Conservation (phyloP, 92 coral and sea anemone genomes). For the Pocillopora grandis region DNA sequence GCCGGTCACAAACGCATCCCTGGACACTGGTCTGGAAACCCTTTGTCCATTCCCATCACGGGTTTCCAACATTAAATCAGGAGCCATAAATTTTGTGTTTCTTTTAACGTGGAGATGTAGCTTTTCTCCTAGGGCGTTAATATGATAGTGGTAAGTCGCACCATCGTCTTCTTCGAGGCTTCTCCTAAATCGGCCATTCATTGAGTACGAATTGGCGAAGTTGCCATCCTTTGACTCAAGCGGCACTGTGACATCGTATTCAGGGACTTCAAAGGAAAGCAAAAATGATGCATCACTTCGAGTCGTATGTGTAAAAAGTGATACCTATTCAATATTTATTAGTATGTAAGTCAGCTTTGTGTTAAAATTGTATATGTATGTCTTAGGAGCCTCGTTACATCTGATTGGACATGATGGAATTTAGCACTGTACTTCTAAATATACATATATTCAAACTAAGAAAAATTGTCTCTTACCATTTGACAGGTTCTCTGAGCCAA, state of each 20-base stretch:
- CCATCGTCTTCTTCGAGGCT: conserved; percentile 5
- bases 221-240: conserved; percentile 54
- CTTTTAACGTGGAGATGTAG: conserved; percentile 64
- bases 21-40: conserved; percentile 32
- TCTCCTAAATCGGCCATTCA: conserved; percentile 41
- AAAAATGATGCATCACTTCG: neutral
- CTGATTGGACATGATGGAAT: no score
- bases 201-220: conserved; percentile 28
- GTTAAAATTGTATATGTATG: no score
- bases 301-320: no score
- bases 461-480: conserved; percentile 32
- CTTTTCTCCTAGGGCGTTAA: conserved; percentile 60
- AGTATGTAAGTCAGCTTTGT: neutral
- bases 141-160: conserved; percentile 41
- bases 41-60: conserved; percentile 53
- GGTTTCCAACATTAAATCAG: conserved; percentile 58
- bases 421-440: neutral
- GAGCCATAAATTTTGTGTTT: conserved; percentile 56
- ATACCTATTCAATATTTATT: no score
- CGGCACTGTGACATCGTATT: conserved; percentile 73
- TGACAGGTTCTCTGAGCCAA: conserved; percentile 44
- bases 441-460: neutral
- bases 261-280: conserved; percentile 62
- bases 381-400: no score
- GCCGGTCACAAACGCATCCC: conserved; percentile 48